Evolutionary conservation across 2,113 vertebrate species (phyloP).

Genomic region (Neofelis nebulosa): DNA sequence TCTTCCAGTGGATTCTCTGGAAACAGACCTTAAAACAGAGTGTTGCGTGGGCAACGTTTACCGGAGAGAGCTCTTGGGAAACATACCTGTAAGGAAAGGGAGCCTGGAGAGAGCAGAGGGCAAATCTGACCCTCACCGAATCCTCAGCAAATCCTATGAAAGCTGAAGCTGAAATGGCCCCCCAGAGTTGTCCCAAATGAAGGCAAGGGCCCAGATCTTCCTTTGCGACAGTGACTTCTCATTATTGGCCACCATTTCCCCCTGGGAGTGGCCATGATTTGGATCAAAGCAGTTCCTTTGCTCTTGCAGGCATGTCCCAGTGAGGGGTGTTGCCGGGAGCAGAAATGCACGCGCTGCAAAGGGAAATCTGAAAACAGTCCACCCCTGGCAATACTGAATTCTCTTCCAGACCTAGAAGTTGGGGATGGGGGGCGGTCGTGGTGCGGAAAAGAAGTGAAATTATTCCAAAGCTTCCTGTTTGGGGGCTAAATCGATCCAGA

Average conservation of each 20-base stretch:
- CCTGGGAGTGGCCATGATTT: neutral
- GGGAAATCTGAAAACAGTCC: neutral
- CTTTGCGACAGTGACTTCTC: neutral
- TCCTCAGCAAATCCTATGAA: neutral
- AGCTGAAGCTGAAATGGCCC: neutral
- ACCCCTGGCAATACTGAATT: neutral
- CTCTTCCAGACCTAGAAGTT: neutral
- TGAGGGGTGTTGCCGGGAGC: neutral
- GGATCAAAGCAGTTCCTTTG: neutral
- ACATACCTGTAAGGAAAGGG: neutral
- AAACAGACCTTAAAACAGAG: neutral
- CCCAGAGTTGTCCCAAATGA: neutral
- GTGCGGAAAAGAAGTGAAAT: neutral
- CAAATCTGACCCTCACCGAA: neutral
- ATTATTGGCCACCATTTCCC: neutral
- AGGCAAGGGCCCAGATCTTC: neutral
- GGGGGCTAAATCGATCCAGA: neutral
- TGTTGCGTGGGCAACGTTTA: neutral
- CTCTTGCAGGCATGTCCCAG: neutral
- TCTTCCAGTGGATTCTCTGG: neutral
- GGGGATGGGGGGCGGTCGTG: accelerated
- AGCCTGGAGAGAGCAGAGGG: neutral
- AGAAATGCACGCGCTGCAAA: neutral
- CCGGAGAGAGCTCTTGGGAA: neutral
- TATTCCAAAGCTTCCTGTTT: neutral